Conservation (phyloP, 1,140 invertebrate genomes). For the Musca vetustissima region DNA sequence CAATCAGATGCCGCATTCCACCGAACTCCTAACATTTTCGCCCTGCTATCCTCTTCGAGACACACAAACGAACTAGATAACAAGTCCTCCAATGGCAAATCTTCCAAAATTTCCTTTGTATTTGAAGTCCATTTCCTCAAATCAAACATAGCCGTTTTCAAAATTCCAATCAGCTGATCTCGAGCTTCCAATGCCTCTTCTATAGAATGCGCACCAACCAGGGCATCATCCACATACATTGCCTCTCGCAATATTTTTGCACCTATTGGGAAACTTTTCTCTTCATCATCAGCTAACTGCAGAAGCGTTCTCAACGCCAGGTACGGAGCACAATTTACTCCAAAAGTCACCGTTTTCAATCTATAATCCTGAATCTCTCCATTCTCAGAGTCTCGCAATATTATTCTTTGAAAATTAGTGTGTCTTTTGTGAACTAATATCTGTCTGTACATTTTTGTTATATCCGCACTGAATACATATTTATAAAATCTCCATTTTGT, state of each 20-base stretch:
- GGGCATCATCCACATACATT: conserved; percentile 20
- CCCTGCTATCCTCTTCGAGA: background rate
- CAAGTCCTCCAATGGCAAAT: background rate
- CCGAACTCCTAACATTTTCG: conserved; percentile 35
- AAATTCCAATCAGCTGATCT: background rate
- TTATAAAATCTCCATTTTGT: background rate
- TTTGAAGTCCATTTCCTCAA: conserved; percentile 25
- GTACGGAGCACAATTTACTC: background rate
- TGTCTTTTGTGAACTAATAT: background rate
- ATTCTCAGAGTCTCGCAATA: background rate
- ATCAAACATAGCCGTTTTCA: background rate
- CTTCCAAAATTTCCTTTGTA: background rate
- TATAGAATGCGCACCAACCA: conserved; percentile 4
- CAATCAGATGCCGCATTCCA: background rate
- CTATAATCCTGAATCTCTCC: no score
- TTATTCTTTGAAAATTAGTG: background rate
- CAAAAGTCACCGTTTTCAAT: background rate
- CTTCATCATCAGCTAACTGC: background rate
- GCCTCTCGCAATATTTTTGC: background rate
- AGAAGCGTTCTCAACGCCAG: background rate
- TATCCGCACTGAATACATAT: background rate
- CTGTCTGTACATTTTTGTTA: conserved; percentile 5
- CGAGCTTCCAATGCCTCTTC: background rate
- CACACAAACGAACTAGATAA: background rate
- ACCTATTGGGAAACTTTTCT: no score